phyloP scores from a whole-genome alignment of 2,888 invertebrate genomes.

The Chymomyza fuscimana region DNA sequence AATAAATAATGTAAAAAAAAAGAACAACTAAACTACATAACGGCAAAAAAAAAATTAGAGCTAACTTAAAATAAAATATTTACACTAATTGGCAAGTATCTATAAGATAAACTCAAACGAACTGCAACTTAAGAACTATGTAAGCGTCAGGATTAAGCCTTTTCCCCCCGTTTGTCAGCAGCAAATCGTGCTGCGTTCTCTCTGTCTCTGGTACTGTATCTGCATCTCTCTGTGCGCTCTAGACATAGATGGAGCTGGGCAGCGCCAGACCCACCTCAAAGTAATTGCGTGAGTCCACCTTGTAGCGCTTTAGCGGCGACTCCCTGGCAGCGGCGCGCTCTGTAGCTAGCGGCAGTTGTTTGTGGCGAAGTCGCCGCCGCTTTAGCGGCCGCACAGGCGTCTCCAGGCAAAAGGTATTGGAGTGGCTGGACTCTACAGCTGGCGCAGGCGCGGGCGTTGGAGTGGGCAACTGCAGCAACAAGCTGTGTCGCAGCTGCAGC shows the following conservation, averaged over 20 bases:
- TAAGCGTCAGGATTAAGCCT: conserved; percentile 76
- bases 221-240: background rate
- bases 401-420: conserved; percentile 66
- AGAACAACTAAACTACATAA: conserved; percentile 67
- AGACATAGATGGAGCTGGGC: conserved; percentile 78
- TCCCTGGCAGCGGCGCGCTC: conserved; percentile 25
- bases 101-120: conserved; percentile 14
- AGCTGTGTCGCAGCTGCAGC: conserved; percentile 23
- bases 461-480: conserved; percentile 58
- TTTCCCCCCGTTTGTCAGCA: conserved; percentile 77
- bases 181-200: background rate
- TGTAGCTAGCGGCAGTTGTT: background rate
- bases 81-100: conserved; percentile 33
- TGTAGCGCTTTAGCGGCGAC: conserved; percentile 67
- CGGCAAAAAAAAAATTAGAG: conserved; percentile 55
- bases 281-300: conserved; percentile 71
- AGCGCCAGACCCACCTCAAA: conserved; percentile 78
- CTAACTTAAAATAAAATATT: conserved; percentile 27
- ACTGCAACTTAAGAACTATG: conserved; percentile 66
- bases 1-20: conserved; percentile 52
- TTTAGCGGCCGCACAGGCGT: conserved; percentile 65
- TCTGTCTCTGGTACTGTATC: background rate
- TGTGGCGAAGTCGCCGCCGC: conserved; percentile 27
- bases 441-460: conserved; percentile 32
- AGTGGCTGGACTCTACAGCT: conserved; percentile 4